These are phyloP conservation scores for Pandemis corylana DNA, from an alignment of 2,888 invertebrate species.

Conservation along the genomic window DNA sequence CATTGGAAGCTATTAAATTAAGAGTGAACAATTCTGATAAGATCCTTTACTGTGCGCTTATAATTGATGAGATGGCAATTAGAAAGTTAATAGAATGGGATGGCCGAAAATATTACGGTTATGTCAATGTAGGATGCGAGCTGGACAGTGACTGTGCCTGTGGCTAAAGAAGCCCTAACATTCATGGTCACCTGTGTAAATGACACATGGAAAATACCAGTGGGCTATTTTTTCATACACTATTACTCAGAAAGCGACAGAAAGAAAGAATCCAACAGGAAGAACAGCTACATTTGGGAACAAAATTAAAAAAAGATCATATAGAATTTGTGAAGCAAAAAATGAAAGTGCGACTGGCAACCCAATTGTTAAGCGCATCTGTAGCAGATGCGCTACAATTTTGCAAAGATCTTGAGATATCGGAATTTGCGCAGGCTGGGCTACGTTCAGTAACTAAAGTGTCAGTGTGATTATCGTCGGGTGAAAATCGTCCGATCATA, in stretches of 20 bases:
- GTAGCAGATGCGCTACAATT: not conserved
- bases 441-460: too few species aligned
- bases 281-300: too few species aligned
- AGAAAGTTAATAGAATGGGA: conserved; percentile 36
- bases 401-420: not conserved
- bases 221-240: too few species aligned
- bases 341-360: conserved; percentile 4
- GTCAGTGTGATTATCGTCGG: too few species aligned
- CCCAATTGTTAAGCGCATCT: not conserved
- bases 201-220: conserved; percentile 38
- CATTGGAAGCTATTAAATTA: not conserved
- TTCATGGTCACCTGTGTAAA: conserved; percentile 42
- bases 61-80: not conserved
- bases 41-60: not conserved
- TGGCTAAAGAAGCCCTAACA: conserved; percentile 42
- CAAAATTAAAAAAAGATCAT: not conserved
- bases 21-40: not conserved
- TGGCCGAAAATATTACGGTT: conserved; percentile 18
- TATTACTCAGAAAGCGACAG: not conserved
- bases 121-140: conserved; percentile 38
- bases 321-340: not conserved
- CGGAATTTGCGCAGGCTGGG: not conserved
- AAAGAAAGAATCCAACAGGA: not conserved
- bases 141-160: conserved; percentile 34
- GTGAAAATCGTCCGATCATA: too few species aligned